A percentile compares a stretch with the other conserved stretches of the same genome.
Conservation (phyloP, 2,888 invertebrate species). For the Willowsia nigromaculata region DNA sequence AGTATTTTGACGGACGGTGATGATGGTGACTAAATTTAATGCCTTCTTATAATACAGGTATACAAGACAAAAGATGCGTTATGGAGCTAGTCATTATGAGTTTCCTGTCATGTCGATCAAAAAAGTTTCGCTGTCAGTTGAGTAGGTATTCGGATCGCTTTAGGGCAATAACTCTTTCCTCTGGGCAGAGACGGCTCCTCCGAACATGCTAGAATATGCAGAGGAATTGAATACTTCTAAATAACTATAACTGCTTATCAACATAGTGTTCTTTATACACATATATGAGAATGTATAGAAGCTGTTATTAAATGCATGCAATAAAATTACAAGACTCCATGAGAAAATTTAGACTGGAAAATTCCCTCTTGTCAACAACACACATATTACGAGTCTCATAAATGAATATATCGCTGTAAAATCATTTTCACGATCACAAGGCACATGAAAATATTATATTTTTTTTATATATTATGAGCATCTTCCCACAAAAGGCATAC, state of each 20-base stretch:
- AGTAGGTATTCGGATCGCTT: not conserved
- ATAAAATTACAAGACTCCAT: not conserved
- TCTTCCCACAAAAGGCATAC: too few species aligned
- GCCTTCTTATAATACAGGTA: too few species aligned
- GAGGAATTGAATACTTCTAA: too few species aligned
- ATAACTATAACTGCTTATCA: too few species aligned
- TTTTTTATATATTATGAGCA: too few species aligned
- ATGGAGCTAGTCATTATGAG: not conserved
- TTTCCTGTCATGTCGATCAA: slow-evolving; percentile 33
- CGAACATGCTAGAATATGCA: too few species aligned
- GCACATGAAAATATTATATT: not conserved
- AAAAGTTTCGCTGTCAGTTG: not conserved
- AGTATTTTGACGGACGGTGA: too few species aligned
- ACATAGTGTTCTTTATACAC: too few species aligned
- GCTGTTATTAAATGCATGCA: not conserved
- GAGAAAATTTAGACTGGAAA: not conserved
- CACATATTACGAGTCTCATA: not conserved
- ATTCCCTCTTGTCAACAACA: not conserved
- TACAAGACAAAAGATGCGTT: not conserved
- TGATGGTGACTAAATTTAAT: too few species aligned
- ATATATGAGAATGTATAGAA: not conserved
- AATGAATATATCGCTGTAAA: not conserved
- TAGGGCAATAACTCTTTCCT: not conserved
- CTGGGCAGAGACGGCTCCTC: too few species aligned
- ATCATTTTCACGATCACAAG: not conserved